Base-by-base conservation (phyloP, 37 sponge, comb jelly and placozoan species). In the Halichondria panicea region DNA sequence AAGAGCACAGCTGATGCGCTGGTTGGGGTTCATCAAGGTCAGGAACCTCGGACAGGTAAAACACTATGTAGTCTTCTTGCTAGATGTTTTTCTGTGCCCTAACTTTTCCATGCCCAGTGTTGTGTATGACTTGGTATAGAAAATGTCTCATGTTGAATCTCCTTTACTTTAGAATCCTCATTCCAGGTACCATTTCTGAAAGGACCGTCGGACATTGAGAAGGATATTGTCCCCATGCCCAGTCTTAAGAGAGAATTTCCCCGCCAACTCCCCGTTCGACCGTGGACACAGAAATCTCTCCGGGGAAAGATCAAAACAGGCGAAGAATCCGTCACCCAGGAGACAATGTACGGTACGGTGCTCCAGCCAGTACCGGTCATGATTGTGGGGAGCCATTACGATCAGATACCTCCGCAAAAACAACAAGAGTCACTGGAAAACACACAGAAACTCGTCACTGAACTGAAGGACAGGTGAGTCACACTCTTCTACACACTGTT, bases 21-120 rank as follows among this genome's bases (percentile, higher is more conserved):
- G 92, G 92, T 68, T 91, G 1, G 82, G 82, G 2, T 75, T 91
- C 73, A 83, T 91, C 55, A 86, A 91, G 34, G 65, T 74, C 42
- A 67, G 84, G n/a, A 91, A 91, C 48, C 74, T 86, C 21, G 92
- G 92, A 8, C 76, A 72, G 73, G 73, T 72, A 11, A 38, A 15
- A 18, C 11, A 15, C 52, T 48, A n/a, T n/a, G n/a, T n/a, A n/a
- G n/a, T n/a, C n/a, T n/a, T n/a, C n/a, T n/a, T n/a, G n/a, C n/a
- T n/a, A n/a, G n/a, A n/a, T n/a, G n/a, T n/a, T n/a, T n/a, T n/a
- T n/a, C n/a, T n/a, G n/a, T n/a, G n/a, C n/a, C n/a, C n/a, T n/a
- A n/a, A n/a, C n/a, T n/a, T n/a, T n/a, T n/a, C n/a, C n/a, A n/a
- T n/a, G n/a, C n/a, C n/a, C n/a, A n/a, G n/a, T n/a, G n/a, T 18